Evolutionary conservation across 2,888 invertebrate species (phyloP).

Genomic region (Hanleya hanleyi): DNA sequence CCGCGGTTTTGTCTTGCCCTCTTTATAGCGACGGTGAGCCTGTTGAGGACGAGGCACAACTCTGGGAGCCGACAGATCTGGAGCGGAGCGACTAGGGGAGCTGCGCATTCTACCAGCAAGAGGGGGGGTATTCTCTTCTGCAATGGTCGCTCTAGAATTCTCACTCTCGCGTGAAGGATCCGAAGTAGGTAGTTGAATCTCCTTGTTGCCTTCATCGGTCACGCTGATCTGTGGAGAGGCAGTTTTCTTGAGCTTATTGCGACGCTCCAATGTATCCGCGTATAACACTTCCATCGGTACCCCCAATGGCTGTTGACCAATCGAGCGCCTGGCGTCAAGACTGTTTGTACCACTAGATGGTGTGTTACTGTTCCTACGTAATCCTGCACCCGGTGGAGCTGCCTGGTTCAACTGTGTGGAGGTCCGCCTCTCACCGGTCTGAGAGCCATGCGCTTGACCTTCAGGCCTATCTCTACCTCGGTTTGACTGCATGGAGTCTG

Average conservation of each 20-base stretch:
- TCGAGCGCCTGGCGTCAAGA: neutral
- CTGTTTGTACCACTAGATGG: slow-evolving; percentile 8
- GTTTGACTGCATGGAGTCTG: neutral
- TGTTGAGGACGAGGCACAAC: no score
- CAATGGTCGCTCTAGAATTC: no score
- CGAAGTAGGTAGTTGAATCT: no score
- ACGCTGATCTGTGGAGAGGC: slow-evolving; percentile 5
- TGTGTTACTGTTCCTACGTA: neutral
- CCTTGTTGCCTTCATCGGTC: neutral
- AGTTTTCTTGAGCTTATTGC: neutral
- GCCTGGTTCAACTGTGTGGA: neutral
- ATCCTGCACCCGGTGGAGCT: neutral
- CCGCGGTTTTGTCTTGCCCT: no score
- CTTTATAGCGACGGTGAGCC: no score
- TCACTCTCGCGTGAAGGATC: no score
- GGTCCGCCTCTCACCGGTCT: neutral
- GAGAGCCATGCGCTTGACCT: neutral
- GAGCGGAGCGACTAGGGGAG: no score
- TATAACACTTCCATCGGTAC: neutral
- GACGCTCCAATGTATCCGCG: neutral
- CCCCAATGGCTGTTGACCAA: neutral
- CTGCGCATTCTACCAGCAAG: no score
- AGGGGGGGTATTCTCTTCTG: no score
- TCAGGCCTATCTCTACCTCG: neutral
- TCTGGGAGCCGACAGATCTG: no score